phyloP scores from a whole-genome alignment of 2,113 vertebrate species.

The Eonycteris spelaea region DNA sequence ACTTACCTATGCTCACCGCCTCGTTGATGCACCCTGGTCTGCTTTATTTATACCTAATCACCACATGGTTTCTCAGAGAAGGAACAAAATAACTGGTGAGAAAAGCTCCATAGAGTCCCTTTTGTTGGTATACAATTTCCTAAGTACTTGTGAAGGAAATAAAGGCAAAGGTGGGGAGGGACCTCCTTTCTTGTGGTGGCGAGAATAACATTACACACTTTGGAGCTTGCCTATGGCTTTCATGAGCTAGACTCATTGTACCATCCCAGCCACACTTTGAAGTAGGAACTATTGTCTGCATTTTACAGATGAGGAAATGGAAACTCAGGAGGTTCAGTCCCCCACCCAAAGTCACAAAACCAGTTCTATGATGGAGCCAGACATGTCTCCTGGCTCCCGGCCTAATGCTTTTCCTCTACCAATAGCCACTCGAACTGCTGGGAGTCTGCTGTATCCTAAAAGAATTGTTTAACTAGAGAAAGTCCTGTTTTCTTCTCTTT shows the following conservation, averaged over 20 bases:
- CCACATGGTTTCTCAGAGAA: not conserved
- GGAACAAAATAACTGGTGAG: not conserved
- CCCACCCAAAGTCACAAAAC: not conserved
- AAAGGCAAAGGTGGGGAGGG: not conserved
- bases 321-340: not conserved
- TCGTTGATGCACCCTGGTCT: not conserved
- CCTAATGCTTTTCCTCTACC: not conserved
- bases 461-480: not conserved
- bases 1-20: accelerated
- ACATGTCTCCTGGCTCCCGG: not conserved
- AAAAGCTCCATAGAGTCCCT: not conserved
- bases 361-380: not conserved
- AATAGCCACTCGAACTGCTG: accelerated
- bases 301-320: not conserved
- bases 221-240: not conserved
- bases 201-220: not conserved
- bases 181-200: not conserved
- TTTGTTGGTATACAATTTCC: not conserved
- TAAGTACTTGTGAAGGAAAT: not conserved
- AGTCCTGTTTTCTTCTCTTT: not conserved
- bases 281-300: not conserved
- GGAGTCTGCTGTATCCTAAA: not conserved
- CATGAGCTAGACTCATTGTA: not conserved
- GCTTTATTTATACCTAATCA: not conserved
- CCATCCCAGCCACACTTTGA: not conserved